Base-by-base conservation (phyloP, 2,797 vertebrate species). In the Micropoecilia bifurca region DNA sequence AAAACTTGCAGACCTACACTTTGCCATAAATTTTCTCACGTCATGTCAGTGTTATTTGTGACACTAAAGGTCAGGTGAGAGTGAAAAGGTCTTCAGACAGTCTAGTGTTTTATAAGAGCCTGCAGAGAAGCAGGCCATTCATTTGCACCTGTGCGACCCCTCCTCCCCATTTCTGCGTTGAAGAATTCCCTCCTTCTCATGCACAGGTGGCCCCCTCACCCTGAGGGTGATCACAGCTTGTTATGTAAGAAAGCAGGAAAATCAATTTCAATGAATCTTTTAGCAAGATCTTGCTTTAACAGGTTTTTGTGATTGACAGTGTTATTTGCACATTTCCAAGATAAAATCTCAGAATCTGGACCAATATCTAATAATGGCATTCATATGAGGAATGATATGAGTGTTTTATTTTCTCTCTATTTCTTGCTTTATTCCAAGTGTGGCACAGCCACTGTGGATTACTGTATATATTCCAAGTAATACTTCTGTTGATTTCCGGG, bases 271-370 rank as follows among this genome's bases (percentile, higher is more conserved):
- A 91, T 91, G 86, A 86, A 86, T 92, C 90, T 90, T 90, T 81
- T 87, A 88, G 83, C 85, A 68, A 90, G 91, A 93, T 91, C 85
- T 89, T 92, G 89, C 80, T 84, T 91, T 91, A 82, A 89, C 74
- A 55, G 43, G 84, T 84, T 47, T 20, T 77, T 80, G 46, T 53
- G 74, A 81, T 75, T 84, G 79, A 75, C 61, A 72, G n/a, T 74
- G 78, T 3, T 66, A 66, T 73, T 47, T 28, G 46, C 47, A 74
- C 33, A 79, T 53, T 43, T 74, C 18, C 25, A 6, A 53, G 16
- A 16, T 45, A 50, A 46, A 41, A 20, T 33, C 7, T 46, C 4
- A 25, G n/a, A 33, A 39, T 20, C 43, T 71, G 41, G 43, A 47
- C 1, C n/a, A 12, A 22, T 36, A 68, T 12, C 36, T 41, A 25